Conservation (phyloP, 2,888 invertebrate species). For the Aleiodes testaceus region DNA sequence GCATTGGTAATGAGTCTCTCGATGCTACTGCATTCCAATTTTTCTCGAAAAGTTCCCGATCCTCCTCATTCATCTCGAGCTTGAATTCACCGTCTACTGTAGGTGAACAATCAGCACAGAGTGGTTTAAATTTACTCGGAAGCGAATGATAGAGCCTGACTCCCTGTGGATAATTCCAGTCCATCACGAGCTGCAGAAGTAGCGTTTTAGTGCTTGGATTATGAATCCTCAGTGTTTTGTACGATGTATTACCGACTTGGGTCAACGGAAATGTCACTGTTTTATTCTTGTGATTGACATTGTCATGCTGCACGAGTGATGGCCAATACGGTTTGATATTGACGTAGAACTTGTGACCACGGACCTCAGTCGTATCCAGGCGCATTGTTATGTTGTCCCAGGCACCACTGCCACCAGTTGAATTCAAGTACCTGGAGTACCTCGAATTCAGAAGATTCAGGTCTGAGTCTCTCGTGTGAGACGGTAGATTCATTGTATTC, state of each 20-base stretch:
- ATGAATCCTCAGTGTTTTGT: constrained; percentile 79
- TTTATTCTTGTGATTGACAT: constrained; percentile 68
- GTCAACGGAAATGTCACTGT: constrained; percentile 80
- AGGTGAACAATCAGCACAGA: constrained; percentile 62
- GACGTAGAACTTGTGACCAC: constrained; percentile 79
- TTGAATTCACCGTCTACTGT: constrained; percentile 67
- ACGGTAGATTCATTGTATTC: constrained; percentile 78
- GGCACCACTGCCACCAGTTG: constrained; percentile 67
- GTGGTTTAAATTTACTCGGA: constrained; percentile 72
- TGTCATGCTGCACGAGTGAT: constrained; percentile 66
- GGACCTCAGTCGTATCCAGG: constrained; percentile 83
- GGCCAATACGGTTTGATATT: constrained; percentile 83
- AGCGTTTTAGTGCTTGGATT: constrained; percentile 83
- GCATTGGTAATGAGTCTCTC: constrained; percentile 62
- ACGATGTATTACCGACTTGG: constrained; percentile 81
- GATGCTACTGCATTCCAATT: constrained; percentile 62
- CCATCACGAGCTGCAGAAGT: constrained; percentile 83
- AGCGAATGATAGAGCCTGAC: constrained; percentile 75
- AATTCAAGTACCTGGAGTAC: constrained; percentile 77
- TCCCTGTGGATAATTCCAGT: constrained; percentile 81
- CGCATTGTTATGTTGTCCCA: constrained; percentile 83
- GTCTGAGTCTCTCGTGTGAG: constrained; percentile 82
- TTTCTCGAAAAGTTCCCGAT: constrained; percentile 60
- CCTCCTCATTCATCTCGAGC: constrained; percentile 50
- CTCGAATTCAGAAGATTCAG: constrained; percentile 79